Base-by-base conservation (phyloP, 2,888 invertebrate genomes). In the Polymixis lichenea region DNA sequence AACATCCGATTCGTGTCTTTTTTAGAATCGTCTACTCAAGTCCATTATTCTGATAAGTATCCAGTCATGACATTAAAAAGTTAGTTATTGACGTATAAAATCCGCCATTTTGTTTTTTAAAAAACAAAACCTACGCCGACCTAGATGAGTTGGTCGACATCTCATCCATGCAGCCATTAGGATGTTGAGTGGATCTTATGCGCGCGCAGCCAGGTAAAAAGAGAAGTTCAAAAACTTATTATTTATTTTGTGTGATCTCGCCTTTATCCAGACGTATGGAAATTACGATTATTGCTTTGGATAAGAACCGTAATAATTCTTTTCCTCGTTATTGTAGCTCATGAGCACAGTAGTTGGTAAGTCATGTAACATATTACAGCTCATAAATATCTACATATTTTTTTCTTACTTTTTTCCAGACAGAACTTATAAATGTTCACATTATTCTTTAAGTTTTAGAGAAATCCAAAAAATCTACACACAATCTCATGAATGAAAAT, bases 401-500 rank as follows among this genome's bases (percentile, higher is more conserved):
- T 75, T 51, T 58, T 58, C 15, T 58, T 22, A 4, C 11, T n/a
- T 74, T 53, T 75, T 46, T 75, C 22, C 32, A 32, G 62, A 2
- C 25, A 49, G 15, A 49, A 55, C 32, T 77, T n/a, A 43, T 17
- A 56, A 80, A 61, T 46, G 28, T 53, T 49, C 6, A 67, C 9
- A 32, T 60, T 22, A 53, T 17, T n/a, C 15, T 19, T n/a, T 46
- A 46, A 1, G 8, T 32, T n/a, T 49, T 5, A 28, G 22, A 49
- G 6, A n/a, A 32, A 19, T 1, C 7, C 22, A 19, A 32, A 58
- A 61, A 56, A 19, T 17, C 15, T 11, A 8, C 22, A n/a, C 49
- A 46, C 28, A 65, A 19, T 68, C 11, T 82, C 15, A 77, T 80
- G 79, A 80, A 80, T 80, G 83, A 83, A 79, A 77, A 64, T 53